phyloP scores from a whole-genome alignment of 2,113 vertebrate genomes.

The Zapornia atra region DNA sequence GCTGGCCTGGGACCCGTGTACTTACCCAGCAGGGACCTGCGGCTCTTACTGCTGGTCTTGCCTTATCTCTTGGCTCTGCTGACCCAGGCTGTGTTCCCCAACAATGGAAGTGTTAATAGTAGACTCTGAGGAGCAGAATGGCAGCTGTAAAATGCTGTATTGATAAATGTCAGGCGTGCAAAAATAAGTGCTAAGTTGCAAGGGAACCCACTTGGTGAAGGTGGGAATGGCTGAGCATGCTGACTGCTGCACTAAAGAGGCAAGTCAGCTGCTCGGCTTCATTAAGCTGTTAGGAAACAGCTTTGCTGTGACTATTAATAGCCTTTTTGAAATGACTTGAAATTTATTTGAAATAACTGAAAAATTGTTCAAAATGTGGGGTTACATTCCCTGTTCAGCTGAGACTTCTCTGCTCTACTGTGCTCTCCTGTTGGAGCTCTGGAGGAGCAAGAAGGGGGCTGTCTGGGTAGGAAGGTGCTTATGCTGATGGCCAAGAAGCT shows the following conservation, averaged over 20 bases:
- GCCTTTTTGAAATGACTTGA: neutral
- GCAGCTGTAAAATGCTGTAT: neutral
- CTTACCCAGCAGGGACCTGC: too few relatives aligned
- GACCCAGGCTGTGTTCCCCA: neutral
- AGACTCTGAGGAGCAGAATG: neutral
- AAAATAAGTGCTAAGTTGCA: neutral
- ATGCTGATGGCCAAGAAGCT: neutral
- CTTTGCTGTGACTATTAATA: neutral
- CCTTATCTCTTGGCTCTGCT: neutral
- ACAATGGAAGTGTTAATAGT: neutral
- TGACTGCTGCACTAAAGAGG: neutral
- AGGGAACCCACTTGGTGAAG: neutral
- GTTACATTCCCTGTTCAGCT: neutral
- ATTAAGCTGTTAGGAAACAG: neutral
- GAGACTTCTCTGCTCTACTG: neutral
- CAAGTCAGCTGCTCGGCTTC: neutral
- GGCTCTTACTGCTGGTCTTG: neutral
- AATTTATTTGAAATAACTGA: neutral
- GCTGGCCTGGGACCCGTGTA: rapidly evolving
- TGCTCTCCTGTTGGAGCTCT: neutral
- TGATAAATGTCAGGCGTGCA: neutral
- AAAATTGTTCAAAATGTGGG: neutral
- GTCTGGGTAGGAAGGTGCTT: neutral
- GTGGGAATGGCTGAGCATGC: neutral
- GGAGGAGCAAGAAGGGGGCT: neutral